Conservation (phyloP, 2,888 invertebrate genomes). For the Crepidodera aurea region DNA sequence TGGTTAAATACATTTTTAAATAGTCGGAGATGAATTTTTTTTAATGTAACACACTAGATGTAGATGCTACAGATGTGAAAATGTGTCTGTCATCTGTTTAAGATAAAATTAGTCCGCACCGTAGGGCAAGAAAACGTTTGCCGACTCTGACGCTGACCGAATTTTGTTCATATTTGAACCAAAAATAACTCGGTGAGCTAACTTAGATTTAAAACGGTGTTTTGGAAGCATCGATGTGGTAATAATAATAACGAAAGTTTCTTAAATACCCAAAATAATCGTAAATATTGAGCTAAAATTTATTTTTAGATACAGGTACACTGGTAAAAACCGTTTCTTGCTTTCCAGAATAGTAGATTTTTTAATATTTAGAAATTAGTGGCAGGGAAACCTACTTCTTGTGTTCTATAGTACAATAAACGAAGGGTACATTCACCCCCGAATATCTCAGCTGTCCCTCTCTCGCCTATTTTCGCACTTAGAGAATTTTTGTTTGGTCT, state of each 20-base stretch:
- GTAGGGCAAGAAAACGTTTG: not conserved
- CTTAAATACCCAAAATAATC: too few relatives aligned
- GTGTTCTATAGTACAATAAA: too few relatives aligned
- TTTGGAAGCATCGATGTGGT: not conserved
- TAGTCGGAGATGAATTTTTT: not conserved
- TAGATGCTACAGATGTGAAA: not conserved
- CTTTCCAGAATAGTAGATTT: too few relatives aligned
- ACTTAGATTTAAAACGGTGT: slow-evolving; percentile 4
- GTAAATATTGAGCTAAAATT: too few relatives aligned
- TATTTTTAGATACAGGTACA: too few relatives aligned
- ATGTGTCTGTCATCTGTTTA: slow-evolving; percentile 7
- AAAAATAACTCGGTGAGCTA: not conserved
- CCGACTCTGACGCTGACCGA: slow-evolving; percentile 4
- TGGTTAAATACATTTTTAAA: not conserved
- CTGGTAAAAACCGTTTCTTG: too few relatives aligned
- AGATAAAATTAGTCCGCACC: slow-evolving; percentile 4
- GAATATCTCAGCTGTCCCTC: too few relatives aligned
- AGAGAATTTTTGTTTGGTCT: too few relatives aligned
- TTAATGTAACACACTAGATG: not conserved
- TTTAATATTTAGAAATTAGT: too few relatives aligned
- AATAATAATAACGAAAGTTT: not conserved
- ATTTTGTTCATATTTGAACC: slow-evolving; percentile 14
- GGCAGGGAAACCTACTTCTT: too few relatives aligned
- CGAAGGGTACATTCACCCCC: too few relatives aligned
- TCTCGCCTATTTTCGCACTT: too few relatives aligned